Base-by-base conservation (phyloP, 1,140 invertebrate species). In the Camponotus floridanus region DNA sequence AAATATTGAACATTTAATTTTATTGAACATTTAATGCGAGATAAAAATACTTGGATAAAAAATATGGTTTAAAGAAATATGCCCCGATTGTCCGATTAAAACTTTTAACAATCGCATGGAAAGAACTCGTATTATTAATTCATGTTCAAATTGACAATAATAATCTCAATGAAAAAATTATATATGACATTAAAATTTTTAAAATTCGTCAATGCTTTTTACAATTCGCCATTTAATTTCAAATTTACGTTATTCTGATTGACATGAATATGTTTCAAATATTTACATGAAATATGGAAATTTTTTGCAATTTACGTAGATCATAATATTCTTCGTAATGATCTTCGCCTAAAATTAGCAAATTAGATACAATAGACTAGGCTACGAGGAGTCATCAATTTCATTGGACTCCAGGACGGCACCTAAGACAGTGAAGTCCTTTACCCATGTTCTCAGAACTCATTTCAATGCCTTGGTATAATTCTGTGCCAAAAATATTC, bases 341-440 rank as follows among this genome's bases (percentile, higher is more conserved):
- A 74, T 55, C 39, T 74, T 71, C 62, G 68, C 74, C 79, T 74
- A 74, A 83, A 83, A 83, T 83, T 83, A 83, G 79, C 68, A 74
- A 73, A 74, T 83, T 61, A 21, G 57, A 61, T 70, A 83, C 79
- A 83, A 83, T 83, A n/a, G 79, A 61, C 79, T 45, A 39, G 39
- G 18, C 68, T 73, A 73, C 55, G 68, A 61, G 55, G 79, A 83
- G 79, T 61, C 67, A 83, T 83, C 67, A 83, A 83, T 83, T 83
- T 83, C 78, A 55, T 26, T 33, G 51, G 67, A 73, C 39, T 81
- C 68, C 55, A 48, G 55, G 18, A 83, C 68, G 68, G 79, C 55
- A 74, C 68, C 79, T 74, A 74, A 74, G 68, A 83, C 79, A 83
- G 68, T 83, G 68, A 83, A 74, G 68, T 61, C 79, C 31, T 73